Base-by-base conservation (phyloP, 2,797 vertebrate genomes). In the Sitta carolinensis region DNA sequence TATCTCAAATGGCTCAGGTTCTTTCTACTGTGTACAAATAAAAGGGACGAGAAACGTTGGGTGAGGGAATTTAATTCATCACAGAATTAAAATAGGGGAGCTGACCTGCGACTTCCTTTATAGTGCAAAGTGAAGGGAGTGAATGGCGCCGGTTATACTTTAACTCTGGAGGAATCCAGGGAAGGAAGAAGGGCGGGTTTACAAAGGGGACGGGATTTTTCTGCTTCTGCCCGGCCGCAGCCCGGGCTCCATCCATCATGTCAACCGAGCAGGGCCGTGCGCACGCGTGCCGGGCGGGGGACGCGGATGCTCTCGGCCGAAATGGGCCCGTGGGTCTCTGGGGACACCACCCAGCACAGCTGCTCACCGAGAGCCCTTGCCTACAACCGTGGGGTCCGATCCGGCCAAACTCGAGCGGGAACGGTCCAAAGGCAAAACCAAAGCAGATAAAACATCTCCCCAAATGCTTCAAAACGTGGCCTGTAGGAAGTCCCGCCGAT, bases 131-230 rank as follows among this genome's bases (percentile, higher is more conserved):
- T 94, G 95, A 97, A 97, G 97, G 89, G 94, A 94, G 96, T 98
- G 97, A 99, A 98, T 98, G 94, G 97, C 93, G 82, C 96, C 97
- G 98, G 99, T 99, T 99, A 99, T 97, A 99, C 96, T 99, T 99
- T 99, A 99, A 99, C 99, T 98, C 94, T 97, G 97, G 86, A 98
- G 98, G 97, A 98, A 97, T 95, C 96, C 93, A 85, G 89, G 92
- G 85, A 91, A 95, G 95, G 95, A 87, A 93, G 96, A 92, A 97
- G 92, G 94, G 94, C 94, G 89, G 91, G 80, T 92, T 97, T 95
- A 98, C 98, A 98, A 98, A 97, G 96, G 96, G 83, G 93, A 93
- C 68, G 94, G 96, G 97, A 77, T 96, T 96, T 98, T 97, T 94
- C 97, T 95, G 93, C 90, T 58, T 75, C 94, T 95, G 95, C 89